A percentile compares a stretch with the other conserved stretches of the same genome.
Conservation (phyloP, 23 tunicate genomes). For the Halocynthia roretzi region DNA sequence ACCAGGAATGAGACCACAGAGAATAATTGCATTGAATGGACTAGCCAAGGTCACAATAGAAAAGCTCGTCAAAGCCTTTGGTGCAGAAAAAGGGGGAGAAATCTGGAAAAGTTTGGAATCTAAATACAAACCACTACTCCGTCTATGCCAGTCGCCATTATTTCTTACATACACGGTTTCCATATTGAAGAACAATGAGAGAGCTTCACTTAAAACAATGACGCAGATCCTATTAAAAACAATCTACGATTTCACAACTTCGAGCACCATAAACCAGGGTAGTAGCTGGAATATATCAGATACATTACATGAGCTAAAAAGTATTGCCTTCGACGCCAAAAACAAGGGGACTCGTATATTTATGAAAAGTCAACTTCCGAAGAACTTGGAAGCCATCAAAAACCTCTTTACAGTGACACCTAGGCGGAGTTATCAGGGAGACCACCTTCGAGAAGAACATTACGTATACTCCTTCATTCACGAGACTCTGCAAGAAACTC, state of each 20-base stretch:
- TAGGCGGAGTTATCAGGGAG: background rate
- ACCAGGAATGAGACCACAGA: background rate
- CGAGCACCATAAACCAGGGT: background rate
- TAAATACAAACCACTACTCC: background rate
- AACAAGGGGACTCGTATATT: background rate
- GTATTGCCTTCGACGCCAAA: background rate
- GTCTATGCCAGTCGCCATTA: background rate
- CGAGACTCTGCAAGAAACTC: slow-evolving; percentile 1
- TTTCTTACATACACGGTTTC: background rate
- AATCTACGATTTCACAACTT: background rate
- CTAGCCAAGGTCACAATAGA: background rate
- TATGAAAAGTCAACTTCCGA: background rate
- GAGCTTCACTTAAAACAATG: background rate
- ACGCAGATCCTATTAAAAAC: background rate
- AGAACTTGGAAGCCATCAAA: background rate
- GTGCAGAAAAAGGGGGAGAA: background rate
- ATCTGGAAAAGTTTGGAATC: background rate
- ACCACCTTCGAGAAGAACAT: background rate
- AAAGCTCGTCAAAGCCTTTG: background rate
- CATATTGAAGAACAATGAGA: background rate
- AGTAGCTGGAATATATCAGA: background rate
- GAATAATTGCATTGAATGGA: slow-evolving; percentile 2
- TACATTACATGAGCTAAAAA: background rate
- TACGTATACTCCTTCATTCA: background rate
- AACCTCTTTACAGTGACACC: background rate